Evolutionary conservation across 2,888 invertebrate species (phyloP), one percentile per base, ranked within the genome.

Genomic region (Gnatocerus cornutus): DNA sequence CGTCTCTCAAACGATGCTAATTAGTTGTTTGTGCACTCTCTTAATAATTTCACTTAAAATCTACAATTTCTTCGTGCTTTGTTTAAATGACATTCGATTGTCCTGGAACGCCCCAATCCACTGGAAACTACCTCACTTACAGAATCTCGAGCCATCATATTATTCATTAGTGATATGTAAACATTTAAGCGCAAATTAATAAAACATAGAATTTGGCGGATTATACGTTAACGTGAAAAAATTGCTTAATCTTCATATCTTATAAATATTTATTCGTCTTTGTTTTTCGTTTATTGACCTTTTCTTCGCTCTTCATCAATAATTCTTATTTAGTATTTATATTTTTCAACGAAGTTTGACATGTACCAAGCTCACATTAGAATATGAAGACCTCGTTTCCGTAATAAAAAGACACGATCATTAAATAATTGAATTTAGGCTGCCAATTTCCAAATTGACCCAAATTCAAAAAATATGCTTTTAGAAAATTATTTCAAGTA

Each of bases 1-100:
- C 16, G 6, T 41, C 53, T 53, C 9, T 53, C 12, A 30, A 37
- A 53, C 14, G 12, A 53, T 53, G 33, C 53, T 53, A 37, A 53
- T 53, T 53, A 53, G 37, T 13, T 33, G 27, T 27, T 37, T 37
- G 53, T 53, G 10, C 21, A 21, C 21, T 52, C 27, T 52, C 52
- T 52, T 52, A 9, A 12, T n/a, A 29, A 29, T 52, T 52, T 53
- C 53, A 13, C 53, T 9, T 3, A 41, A 41, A 41, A 41, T 41
- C 13, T 41, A 41, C 41, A 41, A 33, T 33, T 33, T 7, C 7
- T 33, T 33, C 33, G 6, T n/a, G 7, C 9, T 29, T 53, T 53
- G 53, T 21, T 21, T 3, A 21, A 21, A 21, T 21, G 21, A 21
- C 21, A 21, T 21, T 21, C 21, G 21, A 21, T 4, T 21, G 21